Evolutionary conservation across 2,113 vertebrate genomes (phyloP).

Genomic region (Lichenostomus cassidix): DNA sequence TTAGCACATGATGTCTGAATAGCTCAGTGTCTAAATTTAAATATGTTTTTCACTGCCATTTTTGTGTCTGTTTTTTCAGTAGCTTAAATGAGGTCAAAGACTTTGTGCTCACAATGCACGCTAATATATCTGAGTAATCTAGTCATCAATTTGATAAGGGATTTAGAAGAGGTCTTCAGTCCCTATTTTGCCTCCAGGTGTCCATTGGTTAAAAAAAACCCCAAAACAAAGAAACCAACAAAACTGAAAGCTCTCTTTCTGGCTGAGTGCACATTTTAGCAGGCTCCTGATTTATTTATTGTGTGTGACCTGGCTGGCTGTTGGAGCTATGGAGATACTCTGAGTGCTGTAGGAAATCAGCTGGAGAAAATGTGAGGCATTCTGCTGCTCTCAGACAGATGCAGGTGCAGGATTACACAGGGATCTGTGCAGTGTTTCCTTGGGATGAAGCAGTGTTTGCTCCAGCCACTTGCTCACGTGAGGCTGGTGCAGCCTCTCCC

Average conservation of each 20-base stretch:
- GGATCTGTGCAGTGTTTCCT: background rate
- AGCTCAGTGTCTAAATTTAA: constrained; percentile 33
- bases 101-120: background rate
- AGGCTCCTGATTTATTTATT: background rate
- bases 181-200: background rate
- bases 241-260: background rate
- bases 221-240: background rate
- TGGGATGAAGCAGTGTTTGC: background rate
- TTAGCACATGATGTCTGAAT: constrained; percentile 24
- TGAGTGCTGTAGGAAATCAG: background rate
- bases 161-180: background rate
- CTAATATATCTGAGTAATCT: background rate
- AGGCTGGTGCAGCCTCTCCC: background rate
- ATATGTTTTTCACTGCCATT: background rate
- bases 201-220: background rate
- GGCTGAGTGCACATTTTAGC: background rate
- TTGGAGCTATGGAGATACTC: background rate
- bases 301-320: background rate
- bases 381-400: background rate
- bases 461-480: background rate
- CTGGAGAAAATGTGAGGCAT: background rate
- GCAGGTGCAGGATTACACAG: background rate
- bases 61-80: background rate
- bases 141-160: background rate
- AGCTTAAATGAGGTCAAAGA: constrained; percentile 38